Evolutionary conservation across 2,113 vertebrate genomes (phyloP), one percentile per base, ranked within the genome.

Genomic region (Panthera tigris): DNA sequence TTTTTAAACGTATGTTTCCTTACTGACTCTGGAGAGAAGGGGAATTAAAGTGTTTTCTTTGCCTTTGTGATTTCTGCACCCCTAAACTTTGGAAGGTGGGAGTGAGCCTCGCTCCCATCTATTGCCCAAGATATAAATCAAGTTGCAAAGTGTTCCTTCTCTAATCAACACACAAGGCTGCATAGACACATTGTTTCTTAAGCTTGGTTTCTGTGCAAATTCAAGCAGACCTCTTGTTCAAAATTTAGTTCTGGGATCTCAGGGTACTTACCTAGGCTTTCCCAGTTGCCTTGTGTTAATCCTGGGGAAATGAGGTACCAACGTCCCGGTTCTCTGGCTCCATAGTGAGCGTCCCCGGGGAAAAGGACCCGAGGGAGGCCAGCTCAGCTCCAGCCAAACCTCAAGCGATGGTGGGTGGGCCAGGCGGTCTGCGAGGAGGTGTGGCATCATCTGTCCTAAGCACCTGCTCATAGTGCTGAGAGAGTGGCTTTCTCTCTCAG

Each of bases 311-410:
- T 1, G 48, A 52, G 8, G 29, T 18, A 3, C 41, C 27, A 27
- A 4, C 1, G 7, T 25, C 73, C 52, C 12, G 11, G 3, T 48
- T 41, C 29, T 36, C 0, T 0, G 36, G 16, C 10, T 39, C 13
- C 45, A 0, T 0, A 18, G 19, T 27, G 29, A 19, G 2, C 3
- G 29, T 0, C 11, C 6, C 0, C 5, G 1, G 5, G 2, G 9
- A 12, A 10, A 31, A 55, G 36, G 33, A 1, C 0, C 0, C 7
- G 29, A 13, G 65, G 33, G 55, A 31, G 36, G 5, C 27, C 5
- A 1, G 31, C 18, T 0, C 0, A 6, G 18, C 48, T 21, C 31
- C 27, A 14, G 16, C 36, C 15, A 1, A 9, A 5, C 29, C 69
- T 12, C 9, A 19, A 2, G 36, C 0, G 21, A 16, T 0, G 15